phyloP scores from a whole-genome alignment of 2,888 invertebrate species.

The Parelbella ahira region DNA sequence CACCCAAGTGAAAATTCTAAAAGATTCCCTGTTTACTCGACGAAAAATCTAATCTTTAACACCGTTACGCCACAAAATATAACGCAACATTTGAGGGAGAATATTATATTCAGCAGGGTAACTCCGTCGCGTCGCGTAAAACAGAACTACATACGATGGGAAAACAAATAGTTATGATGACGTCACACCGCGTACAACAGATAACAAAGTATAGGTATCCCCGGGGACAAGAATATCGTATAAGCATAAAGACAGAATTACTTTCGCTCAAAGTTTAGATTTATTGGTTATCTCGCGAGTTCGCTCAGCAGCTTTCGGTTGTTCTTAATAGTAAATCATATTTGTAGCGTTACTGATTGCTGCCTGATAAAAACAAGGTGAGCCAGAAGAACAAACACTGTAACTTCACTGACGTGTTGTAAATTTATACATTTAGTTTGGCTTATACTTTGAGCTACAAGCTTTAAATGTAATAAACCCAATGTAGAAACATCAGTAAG shows the following conservation, averaged over 20 bases:
- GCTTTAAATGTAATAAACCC: too few species aligned
- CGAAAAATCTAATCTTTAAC: conserved; percentile 30
- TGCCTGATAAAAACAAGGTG: conserved; percentile 43
- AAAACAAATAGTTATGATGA: conserved; percentile 57
- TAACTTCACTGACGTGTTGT: conserved; percentile 22
- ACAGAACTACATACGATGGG: conserved; percentile 44
- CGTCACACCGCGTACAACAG: conserved; percentile 48
- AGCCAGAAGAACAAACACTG: conserved; percentile 27
- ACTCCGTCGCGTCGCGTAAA: conserved; percentile 36
- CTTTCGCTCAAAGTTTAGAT: conserved; percentile 74
- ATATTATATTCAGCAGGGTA: conserved; percentile 20
- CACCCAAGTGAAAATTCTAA: conserved; percentile 62
- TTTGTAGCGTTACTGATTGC: conserved; percentile 58
- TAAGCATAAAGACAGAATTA: conserved; percentile 68
- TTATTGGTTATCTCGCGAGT: conserved; percentile 71
- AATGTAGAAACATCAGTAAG: too few species aligned
- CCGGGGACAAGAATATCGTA: conserved; percentile 58
- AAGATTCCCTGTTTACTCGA: conserved; percentile 53
- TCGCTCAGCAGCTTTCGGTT: conserved; percentile 61
- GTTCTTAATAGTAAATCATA: conserved; percentile 72
- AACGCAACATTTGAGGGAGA: conserved; percentile 23
- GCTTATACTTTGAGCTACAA: too few species aligned
- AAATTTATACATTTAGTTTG: too few species aligned
- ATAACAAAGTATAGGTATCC: conserved; percentile 49
- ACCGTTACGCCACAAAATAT: conserved; percentile 21